A percentile compares a stretch with the other conserved stretches of the same genome.
phyloP scores from a whole-genome alignment of 2,888 invertebrate genomes.

The Drosophila buzzatii region DNA sequence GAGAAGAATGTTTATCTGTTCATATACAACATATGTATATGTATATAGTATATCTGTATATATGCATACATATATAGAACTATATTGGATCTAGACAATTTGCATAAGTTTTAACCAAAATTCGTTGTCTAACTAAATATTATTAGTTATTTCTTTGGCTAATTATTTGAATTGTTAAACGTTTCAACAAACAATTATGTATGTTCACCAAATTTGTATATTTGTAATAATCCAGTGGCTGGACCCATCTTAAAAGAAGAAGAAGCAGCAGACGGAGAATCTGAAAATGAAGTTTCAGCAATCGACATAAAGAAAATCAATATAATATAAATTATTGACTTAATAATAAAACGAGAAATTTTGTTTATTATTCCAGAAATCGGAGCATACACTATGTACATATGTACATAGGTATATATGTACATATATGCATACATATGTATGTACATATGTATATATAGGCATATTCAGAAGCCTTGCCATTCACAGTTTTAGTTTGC shows the following conservation, averaged over 20 bases:
- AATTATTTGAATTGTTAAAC: slow-evolving; percentile 24
- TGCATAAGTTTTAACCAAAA: not conserved
- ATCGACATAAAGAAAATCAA: not conserved
- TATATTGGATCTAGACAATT: not conserved
- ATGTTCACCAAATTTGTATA: slow-evolving; percentile 11
- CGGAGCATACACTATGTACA: not conserved
- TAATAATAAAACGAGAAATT: not conserved
- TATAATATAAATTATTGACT: slow-evolving; percentile 27
- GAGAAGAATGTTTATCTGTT: not conserved
- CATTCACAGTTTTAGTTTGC: not conserved
- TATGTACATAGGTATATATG: fast-evolving
- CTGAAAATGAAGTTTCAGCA: not conserved
- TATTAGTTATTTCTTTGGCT: slow-evolving; percentile 5
- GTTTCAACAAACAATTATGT: not conserved
- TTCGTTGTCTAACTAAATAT: not conserved
- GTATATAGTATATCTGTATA: not conserved
- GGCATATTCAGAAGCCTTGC: not conserved
- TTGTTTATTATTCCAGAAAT: not conserved
- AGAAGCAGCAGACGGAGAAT: not conserved
- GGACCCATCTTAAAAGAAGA: slow-evolving; percentile 7
- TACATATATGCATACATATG: not conserved
- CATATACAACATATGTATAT: not conserved
- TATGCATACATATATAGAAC: not conserved
- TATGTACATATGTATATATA: not conserved
- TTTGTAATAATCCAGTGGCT: slow-evolving; percentile 23